Base-by-base conservation (phyloP, 2,888 invertebrate species). In the Lasioglossum zephyrum region DNA sequence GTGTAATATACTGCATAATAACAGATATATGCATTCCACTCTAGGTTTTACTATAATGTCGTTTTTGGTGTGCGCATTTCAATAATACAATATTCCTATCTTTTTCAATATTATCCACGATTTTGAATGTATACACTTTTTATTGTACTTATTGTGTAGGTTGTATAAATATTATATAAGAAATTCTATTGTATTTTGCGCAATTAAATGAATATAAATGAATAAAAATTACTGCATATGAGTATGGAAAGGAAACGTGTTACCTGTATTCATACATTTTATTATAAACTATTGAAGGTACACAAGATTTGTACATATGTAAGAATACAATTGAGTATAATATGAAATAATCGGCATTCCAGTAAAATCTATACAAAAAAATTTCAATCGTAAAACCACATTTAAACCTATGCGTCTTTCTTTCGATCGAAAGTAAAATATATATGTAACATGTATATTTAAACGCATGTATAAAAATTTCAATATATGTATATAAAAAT, bases 181-280 rank as follows among this genome's bases (percentile, higher is more conserved):
- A 82, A 86, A 88, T 86, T 82, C 41, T 91, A 87, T 87, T 87
- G 89, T 90, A 87, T 92, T 91, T 90, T 83, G 88, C 86, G 88
- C 88, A 88, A 90, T 83, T 86, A 88, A 87, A 89, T 87, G 85
- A 87, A 90, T 77, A 84, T 89, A 88, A 44, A 84, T 86, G 86
- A 93, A 92, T 92, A 93, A 93, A 91, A 87, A 79, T 86, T 85
- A 79, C 84, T 84, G 82, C 84, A 81, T 81, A 84, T 79, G 53
- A 79, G 66, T 75, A 81, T 57, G 69, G 16, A 73, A 16, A 76
- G 16, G 57, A 73, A 57, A 80, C 39, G 26, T 49, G 44, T 83
- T 84, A 77, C 63, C 49, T 77, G 73, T 77, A 77, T 79, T 85
- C 78, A 82, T 78, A 88, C 73, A 81, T 80, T 91, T 91, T 90